Base-by-base conservation (phyloP, 2,888 invertebrate genomes). In the Cerastoderma edule region DNA sequence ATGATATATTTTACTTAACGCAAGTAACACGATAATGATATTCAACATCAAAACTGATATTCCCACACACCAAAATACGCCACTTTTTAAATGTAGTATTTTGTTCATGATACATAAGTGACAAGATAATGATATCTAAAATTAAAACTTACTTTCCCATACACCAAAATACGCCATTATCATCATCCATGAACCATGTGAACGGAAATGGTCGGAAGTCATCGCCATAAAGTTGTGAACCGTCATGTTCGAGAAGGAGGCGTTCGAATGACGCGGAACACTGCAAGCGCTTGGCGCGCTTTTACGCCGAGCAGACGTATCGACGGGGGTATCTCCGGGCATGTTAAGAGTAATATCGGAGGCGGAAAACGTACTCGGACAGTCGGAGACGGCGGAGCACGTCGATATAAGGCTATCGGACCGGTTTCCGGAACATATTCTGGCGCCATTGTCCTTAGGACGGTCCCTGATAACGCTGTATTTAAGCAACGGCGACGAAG, bases 161-260 rank as follows among this genome's bases (percentile, higher is more conserved):
- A 56, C 79, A 28, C 88, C 89, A 28, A 75, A 83, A 70, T 85
- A 85, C 24, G 86, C 83, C 19, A 89, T 74, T 1, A 91, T 71
- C 10, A 84, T 72, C 24, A 83, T 83, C 91, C 91, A 91, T 0
- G 86, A 79, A 4, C 89, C 89, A 57, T 85, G 85, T 2, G 89
- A 83, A 39, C 86, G 82, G 85, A 91, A 91, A 76, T 84, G 85
- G 73, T 91, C 91, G 19, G 85, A 86, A 56, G 85, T 84, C 30
- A 87, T 86, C n/a, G 90, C 90, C 35, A 87, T 83, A 67, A 90
- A 90, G 72, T 87, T 87, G 57, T 87, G 87, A 46, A 88, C 86
- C 5, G 87, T 87, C 46, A 90, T 82, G 30, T 88, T 87, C n/a
- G 83, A 83, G 8, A 89, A 63, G 0, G 89, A 87, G 10, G 84